phyloP scores from a whole-genome alignment of 1,140 invertebrate species.

The Neuroterus valhalla region DNA sequence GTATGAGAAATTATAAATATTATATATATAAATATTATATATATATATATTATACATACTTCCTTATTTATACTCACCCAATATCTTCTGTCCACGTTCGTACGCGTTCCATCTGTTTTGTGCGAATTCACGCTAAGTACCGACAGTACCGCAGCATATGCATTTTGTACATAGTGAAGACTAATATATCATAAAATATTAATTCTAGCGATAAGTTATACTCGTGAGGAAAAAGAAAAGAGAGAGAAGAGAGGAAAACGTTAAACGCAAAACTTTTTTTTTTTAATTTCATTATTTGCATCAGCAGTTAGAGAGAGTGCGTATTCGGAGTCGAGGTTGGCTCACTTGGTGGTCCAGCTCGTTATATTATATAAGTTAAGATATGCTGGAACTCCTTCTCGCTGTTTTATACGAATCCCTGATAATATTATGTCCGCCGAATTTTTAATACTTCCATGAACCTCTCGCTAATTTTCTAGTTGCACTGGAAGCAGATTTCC shows the following conservation, averaged over 20 bases:
- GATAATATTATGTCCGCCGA: conserved; percentile 22
- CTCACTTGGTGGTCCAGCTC: conserved; percentile 64
- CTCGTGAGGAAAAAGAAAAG: conserved; percentile 38
- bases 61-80: conserved; percentile 46
- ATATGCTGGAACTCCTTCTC: conserved; percentile 61
- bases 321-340: conserved; percentile 56
- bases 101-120: conserved; percentile 56
- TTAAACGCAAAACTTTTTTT: conserved; percentile 33
- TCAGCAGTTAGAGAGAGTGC: conserved; percentile 38
- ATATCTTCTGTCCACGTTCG: conserved; percentile 48
- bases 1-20: conserved; percentile 20
- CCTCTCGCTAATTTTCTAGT: conserved; percentile 30
- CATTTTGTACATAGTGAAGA: conserved; percentile 66
- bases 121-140: conserved; percentile 46
- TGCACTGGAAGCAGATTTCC: not conserved
- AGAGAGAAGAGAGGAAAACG: conserved; percentile 16
- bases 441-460: conserved; percentile 34
- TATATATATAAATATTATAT: conserved; percentile 31
- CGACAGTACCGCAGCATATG: conserved; percentile 48
- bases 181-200: conserved; percentile 68
- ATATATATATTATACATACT: conserved; percentile 40
- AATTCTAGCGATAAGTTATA: conserved; percentile 52
- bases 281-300: conserved; percentile 29
- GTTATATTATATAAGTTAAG: conserved; percentile 66
- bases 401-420: conserved; percentile 37